phyloP scores from a whole-genome alignment of 2,888 invertebrate species.

The Cryptocephalus moraei region DNA sequence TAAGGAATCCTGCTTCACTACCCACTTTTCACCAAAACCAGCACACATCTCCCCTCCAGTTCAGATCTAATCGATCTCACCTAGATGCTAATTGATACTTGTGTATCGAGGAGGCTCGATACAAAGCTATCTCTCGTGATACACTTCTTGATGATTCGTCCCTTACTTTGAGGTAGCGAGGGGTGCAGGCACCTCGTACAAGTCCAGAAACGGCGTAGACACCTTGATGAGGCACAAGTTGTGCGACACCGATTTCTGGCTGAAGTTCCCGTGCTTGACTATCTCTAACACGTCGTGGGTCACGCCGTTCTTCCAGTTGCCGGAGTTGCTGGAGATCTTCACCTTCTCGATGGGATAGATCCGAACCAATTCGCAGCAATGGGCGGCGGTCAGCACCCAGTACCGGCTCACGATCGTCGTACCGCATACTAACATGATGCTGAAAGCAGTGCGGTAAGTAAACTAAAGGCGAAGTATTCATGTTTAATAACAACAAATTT shows the following conservation, averaged over 20 bases:
- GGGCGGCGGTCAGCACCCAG: conserved; percentile 19
- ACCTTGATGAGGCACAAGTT: conserved; percentile 18
- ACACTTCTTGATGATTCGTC: no score
- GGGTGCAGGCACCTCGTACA: conserved; percentile 10
- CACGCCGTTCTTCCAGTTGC: conserved; percentile 15
- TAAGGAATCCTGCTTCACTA: no score
- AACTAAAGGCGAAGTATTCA: no score
- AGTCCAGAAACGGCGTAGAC: conserved; percentile 15
- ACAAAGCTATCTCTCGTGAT: no score
- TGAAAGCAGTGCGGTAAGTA: neutral
- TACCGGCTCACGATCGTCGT: conserved; percentile 18
- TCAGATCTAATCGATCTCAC: no score
- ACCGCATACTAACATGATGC: conserved; percentile 12
- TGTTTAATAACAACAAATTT: no score
- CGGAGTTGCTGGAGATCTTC: conserved; percentile 17
- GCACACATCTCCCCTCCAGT: no score
- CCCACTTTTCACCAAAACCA: no score
- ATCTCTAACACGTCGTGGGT: conserved; percentile 17
- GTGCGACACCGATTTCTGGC: conserved; percentile 10
- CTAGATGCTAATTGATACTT: no score
- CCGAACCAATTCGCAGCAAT: conserved; percentile 17
- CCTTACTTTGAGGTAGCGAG: conserved; percentile 14
- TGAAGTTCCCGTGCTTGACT: conserved; percentile 16
- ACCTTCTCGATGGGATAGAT: conserved; percentile 12
- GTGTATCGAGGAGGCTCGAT: no score